Evolutionary conservation across 1,140 invertebrate genomes (phyloP), one percentile per base, ranked within the genome.

Genomic region (Atta colombica): DNA sequence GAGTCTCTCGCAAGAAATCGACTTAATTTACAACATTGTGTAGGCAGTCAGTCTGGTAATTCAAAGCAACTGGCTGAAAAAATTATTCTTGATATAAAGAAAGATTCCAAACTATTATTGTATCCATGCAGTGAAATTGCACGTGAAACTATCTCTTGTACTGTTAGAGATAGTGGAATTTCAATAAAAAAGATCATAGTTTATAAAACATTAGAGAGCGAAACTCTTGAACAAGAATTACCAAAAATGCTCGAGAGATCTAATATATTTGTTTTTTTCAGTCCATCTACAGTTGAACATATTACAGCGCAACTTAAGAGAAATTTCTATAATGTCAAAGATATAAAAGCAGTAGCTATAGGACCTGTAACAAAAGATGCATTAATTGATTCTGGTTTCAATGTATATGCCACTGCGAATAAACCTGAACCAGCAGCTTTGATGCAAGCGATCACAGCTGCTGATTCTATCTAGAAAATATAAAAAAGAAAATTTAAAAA

Each of bases 91-190:
- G 63, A 91, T 77, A 16, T 69, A 8, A 8, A 82, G 25, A 75
- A 80, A 45, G 72, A 66, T 49, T 61, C 77, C 8, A 92, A 92
- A 65, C 92, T 94, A 2, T 65, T 95, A 35, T 84, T 95, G 18
- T 94, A 95, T 53, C 95, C 95, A 28, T 95, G 94, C 61, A 95
- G 94, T 85, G 92, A 93, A 77, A 95, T 95, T 72, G 93, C 94
- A 7, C 81, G 93, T 21, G 93, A 95, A n/a, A 95, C 94, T 28
- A 91, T 95, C 8, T 85, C 92, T n/a, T 85, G 90, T 82, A 86
- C 89, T 51, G 88, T 95, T n/a, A 82, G 7, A 12, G 74, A 91
- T 10, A 89, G 89, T 45, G n/a, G 74, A 5, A 91, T 95, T 31
- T 7, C 71, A 39, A 35, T 95, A n/a, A 80, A 92, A 39, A 95